phyloP scores from a whole-genome alignment of 2,797 vertebrate genomes.

The Danio aesculapii region DNA sequence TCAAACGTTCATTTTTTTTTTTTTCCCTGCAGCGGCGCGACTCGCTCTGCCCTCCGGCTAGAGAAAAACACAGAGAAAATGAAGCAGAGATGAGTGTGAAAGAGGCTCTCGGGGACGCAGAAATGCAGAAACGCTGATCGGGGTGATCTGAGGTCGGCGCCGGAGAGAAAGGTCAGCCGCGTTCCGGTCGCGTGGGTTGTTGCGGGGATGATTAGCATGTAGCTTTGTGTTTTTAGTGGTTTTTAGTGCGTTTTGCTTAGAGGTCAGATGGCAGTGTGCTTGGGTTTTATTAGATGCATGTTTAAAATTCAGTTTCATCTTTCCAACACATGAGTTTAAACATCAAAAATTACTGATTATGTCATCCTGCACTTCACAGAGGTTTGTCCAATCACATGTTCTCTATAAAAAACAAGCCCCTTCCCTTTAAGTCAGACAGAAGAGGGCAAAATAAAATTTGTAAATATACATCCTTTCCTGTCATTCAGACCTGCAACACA shows the following conservation, averaged over 20 bases:
- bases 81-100: conserved; percentile 28
- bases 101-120: neutral
- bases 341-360: neutral
- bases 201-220: neutral
- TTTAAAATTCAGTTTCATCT: neutral
- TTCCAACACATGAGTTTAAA: neutral
- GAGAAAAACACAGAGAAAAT: conserved; percentile 9
- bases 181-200: neutral
- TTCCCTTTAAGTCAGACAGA: no score
- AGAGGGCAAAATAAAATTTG: no score
- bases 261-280: neutral
- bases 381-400: no score
- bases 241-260: neutral
- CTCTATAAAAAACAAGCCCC: no score
- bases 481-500: no score
- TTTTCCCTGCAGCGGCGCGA: neutral
- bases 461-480: no score
- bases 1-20: neutral
- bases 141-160: neutral
- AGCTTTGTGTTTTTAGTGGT: neutral
- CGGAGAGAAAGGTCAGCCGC: neutral
- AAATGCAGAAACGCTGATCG: conserved; percentile 6
- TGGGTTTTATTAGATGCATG: neutral
- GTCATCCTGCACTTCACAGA: neutral
- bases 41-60: conserved; percentile 15